phyloP scores from a whole-genome alignment of 2,113 vertebrate species.

The Ascaphus truei region DNA sequence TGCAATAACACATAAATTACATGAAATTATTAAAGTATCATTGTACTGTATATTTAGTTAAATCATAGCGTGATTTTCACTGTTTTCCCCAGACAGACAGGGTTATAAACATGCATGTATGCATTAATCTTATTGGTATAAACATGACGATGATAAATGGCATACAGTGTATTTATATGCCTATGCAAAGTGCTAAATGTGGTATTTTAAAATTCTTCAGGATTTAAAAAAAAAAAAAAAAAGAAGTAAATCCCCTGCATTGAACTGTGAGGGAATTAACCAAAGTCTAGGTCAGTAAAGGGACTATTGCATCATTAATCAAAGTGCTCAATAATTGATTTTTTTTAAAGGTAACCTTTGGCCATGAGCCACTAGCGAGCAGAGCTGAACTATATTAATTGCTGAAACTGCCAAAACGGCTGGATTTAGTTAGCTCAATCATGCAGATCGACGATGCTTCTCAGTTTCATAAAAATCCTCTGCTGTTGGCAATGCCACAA shows the following conservation, averaged over 20 bases:
- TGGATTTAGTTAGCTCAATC: constrained; percentile 12
- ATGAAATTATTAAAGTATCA: background rate
- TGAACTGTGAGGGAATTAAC: constrained; percentile 44
- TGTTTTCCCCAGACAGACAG: constrained; percentile 29
- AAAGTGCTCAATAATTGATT: constrained; percentile 26
- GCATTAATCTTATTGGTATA: constrained; percentile 50
- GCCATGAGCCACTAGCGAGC: constrained; percentile 15
- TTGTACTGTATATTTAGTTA: background rate
- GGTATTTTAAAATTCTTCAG: constrained; percentile 29
- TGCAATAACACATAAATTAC: background rate
- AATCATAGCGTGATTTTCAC: background rate
- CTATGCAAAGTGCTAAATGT: constrained; percentile 27
- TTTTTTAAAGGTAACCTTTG: constrained; percentile 32
- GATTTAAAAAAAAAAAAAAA: constrained; percentile 20
- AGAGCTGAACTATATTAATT: constrained; percentile 9
- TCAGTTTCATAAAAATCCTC: background rate
- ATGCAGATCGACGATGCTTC: background rate
- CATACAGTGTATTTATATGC: constrained; percentile 36
- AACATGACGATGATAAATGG: constrained; percentile 42
- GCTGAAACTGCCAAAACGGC: constrained; percentile 19
- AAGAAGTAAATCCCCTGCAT: constrained; percentile 29
- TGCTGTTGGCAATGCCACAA: background rate
- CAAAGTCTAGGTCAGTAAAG: constrained; percentile 30
- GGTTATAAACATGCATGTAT: constrained; percentile 16
- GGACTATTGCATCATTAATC: constrained; percentile 42